These are phyloP conservation scores for Tachuris rubrigastra DNA, from an alignment of 2,113 vertebrate genomes.

Conservation along the genomic window DNA sequence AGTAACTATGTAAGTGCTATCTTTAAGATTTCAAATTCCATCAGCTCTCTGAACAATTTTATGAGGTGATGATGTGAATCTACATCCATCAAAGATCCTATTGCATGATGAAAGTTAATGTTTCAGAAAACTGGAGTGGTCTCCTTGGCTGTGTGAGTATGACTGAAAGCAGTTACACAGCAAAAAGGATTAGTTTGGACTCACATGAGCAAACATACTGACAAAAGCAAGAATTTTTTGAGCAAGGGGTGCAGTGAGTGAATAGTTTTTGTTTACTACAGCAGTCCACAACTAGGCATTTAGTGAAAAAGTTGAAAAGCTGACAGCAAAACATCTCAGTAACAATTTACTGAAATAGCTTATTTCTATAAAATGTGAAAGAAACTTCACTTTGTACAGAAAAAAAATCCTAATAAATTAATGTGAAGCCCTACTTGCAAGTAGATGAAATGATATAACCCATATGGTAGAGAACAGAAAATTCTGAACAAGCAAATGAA, in stretches of 20 bases:
- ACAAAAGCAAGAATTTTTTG: background rate
- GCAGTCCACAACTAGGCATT: background rate
- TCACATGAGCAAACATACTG: background rate
- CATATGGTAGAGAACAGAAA: background rate
- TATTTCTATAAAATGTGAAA: background rate
- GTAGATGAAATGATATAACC: background rate
- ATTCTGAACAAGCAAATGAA: background rate
- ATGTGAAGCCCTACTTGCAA: background rate
- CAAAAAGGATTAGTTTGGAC: background rate
- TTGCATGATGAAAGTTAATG: background rate
- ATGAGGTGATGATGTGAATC: background rate
- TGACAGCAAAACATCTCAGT: background rate
- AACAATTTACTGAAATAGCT: background rate
- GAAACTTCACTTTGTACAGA: fast-evolving
- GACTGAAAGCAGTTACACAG: background rate
- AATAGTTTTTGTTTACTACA: background rate
- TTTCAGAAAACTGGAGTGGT: constrained; percentile 1
- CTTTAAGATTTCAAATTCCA: constrained; percentile 12
- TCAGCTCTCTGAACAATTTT: background rate
- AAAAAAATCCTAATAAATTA: background rate
- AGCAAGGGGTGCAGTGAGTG: background rate
- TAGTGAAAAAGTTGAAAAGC: background rate
- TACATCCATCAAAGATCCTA: background rate
- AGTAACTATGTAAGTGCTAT: background rate
- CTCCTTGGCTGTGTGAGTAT: background rate